These are phyloP conservation scores for Charanyca ferruginea DNA, from an alignment of 2,888 invertebrate genomes.

Conservation along the genomic window DNA sequence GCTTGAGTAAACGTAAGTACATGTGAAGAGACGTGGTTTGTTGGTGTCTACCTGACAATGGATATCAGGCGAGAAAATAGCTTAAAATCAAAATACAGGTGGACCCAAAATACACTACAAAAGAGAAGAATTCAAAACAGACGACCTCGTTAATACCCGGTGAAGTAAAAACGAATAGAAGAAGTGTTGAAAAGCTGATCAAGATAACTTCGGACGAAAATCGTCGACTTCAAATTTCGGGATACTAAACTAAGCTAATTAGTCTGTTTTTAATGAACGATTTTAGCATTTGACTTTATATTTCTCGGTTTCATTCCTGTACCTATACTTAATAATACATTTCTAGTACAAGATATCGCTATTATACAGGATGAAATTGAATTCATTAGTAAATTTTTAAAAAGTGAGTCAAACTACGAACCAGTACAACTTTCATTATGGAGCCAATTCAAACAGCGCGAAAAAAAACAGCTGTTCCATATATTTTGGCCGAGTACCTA, in stretches of 20 bases:
- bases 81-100: too few species aligned
- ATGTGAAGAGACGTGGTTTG: neutral
- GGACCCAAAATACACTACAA: conserved; percentile 1
- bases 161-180: conserved; percentile 8
- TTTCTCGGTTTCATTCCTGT: neutral
- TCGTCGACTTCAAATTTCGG: neutral
- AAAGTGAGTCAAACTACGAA: too few species aligned
- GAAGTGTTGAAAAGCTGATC: conserved; percentile 6
- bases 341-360: conserved; percentile 8
- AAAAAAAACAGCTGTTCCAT: too few species aligned
- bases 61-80: neutral
- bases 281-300: conserved; percentile 1
- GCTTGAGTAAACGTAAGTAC: neutral
- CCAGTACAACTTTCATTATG: too few species aligned
- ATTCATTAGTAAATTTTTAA: too few species aligned
- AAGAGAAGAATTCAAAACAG: conserved; percentile 6
- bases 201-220: conserved; percentile 13
- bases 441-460: too few species aligned
- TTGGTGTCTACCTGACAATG: neutral
- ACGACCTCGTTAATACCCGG: conserved; percentile 12
- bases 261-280: neutral
- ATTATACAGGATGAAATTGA: too few species aligned
- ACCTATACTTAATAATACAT: neutral
- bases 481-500: too few species aligned
- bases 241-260: conserved; percentile 3